phyloP scores from a whole-genome alignment of 2,888 invertebrate genomes.

The Spilosoma lubricipeda region DNA sequence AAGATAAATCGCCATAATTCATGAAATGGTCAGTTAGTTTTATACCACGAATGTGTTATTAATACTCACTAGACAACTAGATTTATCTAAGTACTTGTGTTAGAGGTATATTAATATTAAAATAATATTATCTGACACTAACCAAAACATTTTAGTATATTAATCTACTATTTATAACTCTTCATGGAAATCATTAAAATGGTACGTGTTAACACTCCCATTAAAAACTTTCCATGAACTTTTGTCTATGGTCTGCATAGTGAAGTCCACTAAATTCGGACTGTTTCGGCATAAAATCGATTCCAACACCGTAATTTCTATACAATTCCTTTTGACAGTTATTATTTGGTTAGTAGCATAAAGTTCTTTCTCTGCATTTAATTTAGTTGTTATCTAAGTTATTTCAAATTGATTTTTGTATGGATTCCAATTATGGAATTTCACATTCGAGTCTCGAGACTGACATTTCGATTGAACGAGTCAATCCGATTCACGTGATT shows the following conservation, averaged over 20 bases:
- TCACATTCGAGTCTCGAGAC: conserved; percentile 23
- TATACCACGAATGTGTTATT: neutral
- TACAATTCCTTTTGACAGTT: neutral
- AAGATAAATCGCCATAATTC: no score
- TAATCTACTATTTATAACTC: no score
- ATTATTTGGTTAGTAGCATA: neutral
- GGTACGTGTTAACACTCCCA: conserved; percentile 23
- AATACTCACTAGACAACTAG: neutral
- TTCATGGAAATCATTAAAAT: conserved; percentile 6
- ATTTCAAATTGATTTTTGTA: neutral
- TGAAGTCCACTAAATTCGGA: conserved; percentile 11
- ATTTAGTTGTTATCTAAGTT: neutral
- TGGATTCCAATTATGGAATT: neutral
- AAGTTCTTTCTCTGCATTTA: neutral
- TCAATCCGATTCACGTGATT: conserved; percentile 55
- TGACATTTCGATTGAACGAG: conserved; percentile 36
- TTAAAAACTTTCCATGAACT: conserved; percentile 29
- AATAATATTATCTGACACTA: no score
- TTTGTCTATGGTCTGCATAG: conserved; percentile 41
- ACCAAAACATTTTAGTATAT: neutral
- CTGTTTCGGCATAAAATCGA: neutral
- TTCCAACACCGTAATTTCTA: neutral
- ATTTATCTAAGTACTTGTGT: neutral
- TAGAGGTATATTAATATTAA: neutral
- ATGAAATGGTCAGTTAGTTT: no score